These are phyloP conservation scores for Coreius guichenoti DNA, from an alignment of 2,797 vertebrate genomes.

Conservation along the genomic window DNA sequence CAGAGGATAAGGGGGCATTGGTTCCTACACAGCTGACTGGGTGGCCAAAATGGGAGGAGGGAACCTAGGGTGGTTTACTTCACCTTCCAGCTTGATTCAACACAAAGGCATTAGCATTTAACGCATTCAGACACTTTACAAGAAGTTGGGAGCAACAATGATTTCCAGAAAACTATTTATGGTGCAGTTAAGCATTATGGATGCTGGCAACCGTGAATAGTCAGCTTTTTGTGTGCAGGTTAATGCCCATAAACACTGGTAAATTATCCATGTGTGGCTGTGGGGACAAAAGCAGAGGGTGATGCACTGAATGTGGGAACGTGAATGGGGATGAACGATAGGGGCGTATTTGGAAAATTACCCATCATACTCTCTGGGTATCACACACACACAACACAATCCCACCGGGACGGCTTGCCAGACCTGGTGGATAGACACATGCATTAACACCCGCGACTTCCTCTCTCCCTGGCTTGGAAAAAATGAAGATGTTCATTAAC, in stretches of 20 bases:
- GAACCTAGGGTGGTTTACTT: constrained; percentile 7
- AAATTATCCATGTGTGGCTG: constrained; percentile 61
- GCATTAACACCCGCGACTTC: constrained; percentile 72
- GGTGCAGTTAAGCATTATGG: constrained; percentile 52
- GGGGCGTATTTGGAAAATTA: constrained; percentile 66
- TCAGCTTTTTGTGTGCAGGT: constrained; percentile 58
- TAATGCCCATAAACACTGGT: constrained; percentile 58
- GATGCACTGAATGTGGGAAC: constrained; percentile 53
- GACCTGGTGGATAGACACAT: constrained; percentile 79
- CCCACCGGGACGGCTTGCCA: constrained; percentile 81
- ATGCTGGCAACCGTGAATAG: constrained; percentile 59
- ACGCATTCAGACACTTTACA: constrained; percentile 37
- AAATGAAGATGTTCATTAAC: constrained; percentile 99
- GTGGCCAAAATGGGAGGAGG: constrained; percentile 53
- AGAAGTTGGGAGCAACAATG: constrained; percentile 55
- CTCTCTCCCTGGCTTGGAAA: constrained; percentile 83
- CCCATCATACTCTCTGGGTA: constrained; percentile 68
- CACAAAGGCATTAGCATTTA: constrained; percentile 43
- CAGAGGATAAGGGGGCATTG: constrained; percentile 56
- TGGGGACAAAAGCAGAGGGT: constrained; percentile 54
- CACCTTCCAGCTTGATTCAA: constrained; percentile 31
- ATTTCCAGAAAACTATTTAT: constrained; percentile 53
- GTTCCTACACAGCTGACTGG: constrained; percentile 65
- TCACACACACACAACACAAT: constrained; percentile 80
- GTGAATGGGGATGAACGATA: constrained; percentile 64